phyloP scores from a whole-genome alignment of 1,140 invertebrate species.

The Fragariocoptes setiger region DNA sequence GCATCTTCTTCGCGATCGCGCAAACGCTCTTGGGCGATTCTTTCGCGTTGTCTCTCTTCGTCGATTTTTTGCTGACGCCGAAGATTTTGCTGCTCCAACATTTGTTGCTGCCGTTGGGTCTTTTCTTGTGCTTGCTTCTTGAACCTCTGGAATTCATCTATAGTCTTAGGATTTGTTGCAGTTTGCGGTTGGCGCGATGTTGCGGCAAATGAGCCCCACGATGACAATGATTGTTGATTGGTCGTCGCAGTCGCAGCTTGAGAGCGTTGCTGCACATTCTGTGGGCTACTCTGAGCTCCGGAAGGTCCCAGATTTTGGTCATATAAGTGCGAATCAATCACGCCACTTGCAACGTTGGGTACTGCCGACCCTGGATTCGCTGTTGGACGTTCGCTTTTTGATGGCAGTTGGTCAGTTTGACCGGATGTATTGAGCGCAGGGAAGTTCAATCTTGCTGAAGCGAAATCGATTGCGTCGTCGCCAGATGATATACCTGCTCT shows the following conservation, averaged over 20 bases:
- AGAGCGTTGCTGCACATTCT: too few relatives aligned
- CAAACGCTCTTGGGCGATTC: conserved; percentile 41
- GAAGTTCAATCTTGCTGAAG: too few relatives aligned
- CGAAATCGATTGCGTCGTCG: too few relatives aligned
- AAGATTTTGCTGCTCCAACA: conserved; percentile 46
- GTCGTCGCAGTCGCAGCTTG: conserved; percentile 11
- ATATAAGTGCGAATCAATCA: not conserved
- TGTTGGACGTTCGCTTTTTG: not conserved
- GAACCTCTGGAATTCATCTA: conserved; percentile 41
- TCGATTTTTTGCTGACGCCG: conserved; percentile 51
- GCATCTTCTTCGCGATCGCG: conserved; percentile 30
- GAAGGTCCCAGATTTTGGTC: not conserved
- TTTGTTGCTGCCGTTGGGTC: conserved; percentile 43
- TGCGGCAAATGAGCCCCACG: not conserved
- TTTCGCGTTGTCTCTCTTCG: conserved; percentile 38
- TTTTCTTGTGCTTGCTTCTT: conserved; percentile 83
- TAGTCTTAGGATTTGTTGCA: conserved; percentile 12
- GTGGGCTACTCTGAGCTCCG: too few relatives aligned
- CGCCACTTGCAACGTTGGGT: not conserved
- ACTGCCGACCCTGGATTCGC: not conserved
- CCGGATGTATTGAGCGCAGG: too few relatives aligned
- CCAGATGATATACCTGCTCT: too few relatives aligned
- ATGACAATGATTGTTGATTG: conserved; percentile 28
- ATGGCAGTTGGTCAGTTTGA: not conserved
- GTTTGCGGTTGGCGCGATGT: not conserved